phyloP scores from a whole-genome alignment of 2,113 vertebrate genomes.

The Pyrgilauda ruficollis region DNA sequence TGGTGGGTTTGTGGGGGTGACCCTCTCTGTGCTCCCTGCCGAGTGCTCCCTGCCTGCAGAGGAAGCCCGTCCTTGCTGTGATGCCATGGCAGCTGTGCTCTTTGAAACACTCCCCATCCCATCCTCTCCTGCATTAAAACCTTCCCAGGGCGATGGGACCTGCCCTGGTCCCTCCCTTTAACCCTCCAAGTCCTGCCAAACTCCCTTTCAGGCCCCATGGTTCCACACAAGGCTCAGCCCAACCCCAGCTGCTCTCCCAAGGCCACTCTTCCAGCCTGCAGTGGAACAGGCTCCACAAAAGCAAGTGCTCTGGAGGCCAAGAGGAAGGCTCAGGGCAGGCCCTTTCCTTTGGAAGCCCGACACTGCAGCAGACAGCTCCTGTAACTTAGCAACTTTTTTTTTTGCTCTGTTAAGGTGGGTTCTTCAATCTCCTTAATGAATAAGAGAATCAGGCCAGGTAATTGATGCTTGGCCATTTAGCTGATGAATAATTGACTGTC shows the following conservation, averaged over 20 bases:
- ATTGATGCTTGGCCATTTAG: constrained; percentile 89
- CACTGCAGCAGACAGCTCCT: constrained; percentile 25
- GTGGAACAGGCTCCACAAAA: neutral
- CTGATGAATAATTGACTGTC: constrained; percentile 94
- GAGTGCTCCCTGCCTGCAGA: neutral
- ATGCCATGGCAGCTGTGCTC: neutral
- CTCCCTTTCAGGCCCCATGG: rapidly evolving
- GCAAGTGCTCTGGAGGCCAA: neutral
- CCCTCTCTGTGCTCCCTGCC: too few species aligned
- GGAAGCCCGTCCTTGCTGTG: rapidly evolving
- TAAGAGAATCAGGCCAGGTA: constrained; percentile 88
- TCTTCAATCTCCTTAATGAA: constrained; percentile 97
- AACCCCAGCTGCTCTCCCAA: rapidly evolving
- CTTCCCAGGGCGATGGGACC: rapidly evolving
- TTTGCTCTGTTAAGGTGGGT: constrained; percentile 70
- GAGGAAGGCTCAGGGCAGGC: neutral
- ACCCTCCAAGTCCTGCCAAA: neutral
- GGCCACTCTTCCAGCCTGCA: neutral
- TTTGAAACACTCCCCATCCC: neutral
- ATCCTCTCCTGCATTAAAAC: rapidly evolving
- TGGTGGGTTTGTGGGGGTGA: neutral
- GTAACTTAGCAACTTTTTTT: constrained; percentile 79
- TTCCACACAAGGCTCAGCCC: rapidly evolving
- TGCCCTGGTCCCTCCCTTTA: neutral
- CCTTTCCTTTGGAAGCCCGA: neutral